Evolutionary conservation across 1,140 invertebrate genomes (phyloP).

Genomic region (Belonocnema kinseyi): DNA sequence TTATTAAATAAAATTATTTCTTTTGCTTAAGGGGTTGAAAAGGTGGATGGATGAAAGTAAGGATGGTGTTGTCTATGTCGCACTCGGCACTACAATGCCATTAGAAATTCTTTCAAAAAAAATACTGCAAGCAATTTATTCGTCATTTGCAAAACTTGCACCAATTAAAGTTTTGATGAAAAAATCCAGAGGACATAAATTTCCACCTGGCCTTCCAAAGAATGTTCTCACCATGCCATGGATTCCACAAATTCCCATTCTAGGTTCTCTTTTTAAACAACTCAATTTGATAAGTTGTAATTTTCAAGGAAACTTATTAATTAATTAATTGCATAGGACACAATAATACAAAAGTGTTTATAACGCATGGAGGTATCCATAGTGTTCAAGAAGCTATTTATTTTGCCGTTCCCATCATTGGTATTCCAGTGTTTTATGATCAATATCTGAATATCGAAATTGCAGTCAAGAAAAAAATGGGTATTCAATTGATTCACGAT

Average conservation of each 20-base stretch:
- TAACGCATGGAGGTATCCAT: conserved; percentile 7
- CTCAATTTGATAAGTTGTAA: not conserved
- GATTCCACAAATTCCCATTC: conserved; percentile 80
- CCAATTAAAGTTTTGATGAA: conserved; percentile 15
- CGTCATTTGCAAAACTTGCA: not conserved
- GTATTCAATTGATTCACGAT: not conserved
- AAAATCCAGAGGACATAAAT: conserved; percentile 46
- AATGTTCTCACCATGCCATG: conserved; percentile 78
- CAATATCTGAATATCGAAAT: not conserved
- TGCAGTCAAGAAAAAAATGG: not conserved
- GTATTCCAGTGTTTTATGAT: not conserved
- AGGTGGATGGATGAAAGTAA: conserved; percentile 73
- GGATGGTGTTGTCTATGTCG: conserved; percentile 68
- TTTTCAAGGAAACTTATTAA: not conserved
- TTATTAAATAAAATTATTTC: no score
- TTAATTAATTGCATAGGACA: not conserved
- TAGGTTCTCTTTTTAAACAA: conserved; percentile 57
- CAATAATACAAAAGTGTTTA: not conserved
- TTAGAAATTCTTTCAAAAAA: conserved; percentile 59
- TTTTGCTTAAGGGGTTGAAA: conserved; percentile 72
- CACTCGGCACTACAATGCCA: conserved; percentile 67
- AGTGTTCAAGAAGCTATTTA: conserved; percentile 1
- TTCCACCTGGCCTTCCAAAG: conserved; percentile 62
- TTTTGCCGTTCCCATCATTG: conserved; percentile 1
- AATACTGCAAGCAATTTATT: conserved; percentile 46